A percentile compares a stretch with the other conserved stretches of the same genome.
Evolutionary conservation across 2,888 invertebrate species (phyloP).

Genomic region (Andrena camellia): DNA sequence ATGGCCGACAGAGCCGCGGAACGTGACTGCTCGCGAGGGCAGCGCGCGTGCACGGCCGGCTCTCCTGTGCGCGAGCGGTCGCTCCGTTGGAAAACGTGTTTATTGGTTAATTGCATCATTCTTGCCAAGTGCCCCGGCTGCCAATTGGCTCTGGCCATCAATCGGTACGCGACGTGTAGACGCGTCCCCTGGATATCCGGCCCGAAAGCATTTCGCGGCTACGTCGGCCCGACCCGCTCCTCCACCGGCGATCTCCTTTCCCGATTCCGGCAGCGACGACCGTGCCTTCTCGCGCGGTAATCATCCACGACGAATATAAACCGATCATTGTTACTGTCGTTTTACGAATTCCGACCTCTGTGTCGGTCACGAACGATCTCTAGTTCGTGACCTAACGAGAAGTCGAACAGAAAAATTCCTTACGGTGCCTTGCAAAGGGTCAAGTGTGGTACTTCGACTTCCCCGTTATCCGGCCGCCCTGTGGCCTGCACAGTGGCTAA

Average conservation of each 20-base stretch:
- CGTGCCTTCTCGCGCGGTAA: conserved; percentile 4
- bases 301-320: conserved; percentile 24
- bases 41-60: conserved; percentile 24
- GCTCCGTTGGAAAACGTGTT: conserved; percentile 79
- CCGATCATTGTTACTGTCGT: conserved; percentile 24
- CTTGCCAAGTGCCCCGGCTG: conserved; percentile 79
- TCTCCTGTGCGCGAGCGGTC: conserved; percentile 27
- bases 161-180: conserved; percentile 70
- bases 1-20: conserved; percentile 21
- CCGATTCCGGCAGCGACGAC: neutral
- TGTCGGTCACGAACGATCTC: too few relatives aligned
- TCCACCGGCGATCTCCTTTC: conserved; percentile 12
- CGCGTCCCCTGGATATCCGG: conserved; percentile 70
- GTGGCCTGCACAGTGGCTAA: too few relatives aligned
- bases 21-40: conserved; percentile 47
- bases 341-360: too few relatives aligned
- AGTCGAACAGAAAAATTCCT: too few relatives aligned
- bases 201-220: conserved; percentile 70
- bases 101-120: conserved; percentile 84
- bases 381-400: too few relatives aligned
- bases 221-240: neutral
- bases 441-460: too few relatives aligned
- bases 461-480: too few relatives aligned
- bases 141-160: conserved; percentile 78
- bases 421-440: too few relatives aligned